Conservation (phyloP, 2,797 vertebrate genomes). For the Ceryle rudis region DNA sequence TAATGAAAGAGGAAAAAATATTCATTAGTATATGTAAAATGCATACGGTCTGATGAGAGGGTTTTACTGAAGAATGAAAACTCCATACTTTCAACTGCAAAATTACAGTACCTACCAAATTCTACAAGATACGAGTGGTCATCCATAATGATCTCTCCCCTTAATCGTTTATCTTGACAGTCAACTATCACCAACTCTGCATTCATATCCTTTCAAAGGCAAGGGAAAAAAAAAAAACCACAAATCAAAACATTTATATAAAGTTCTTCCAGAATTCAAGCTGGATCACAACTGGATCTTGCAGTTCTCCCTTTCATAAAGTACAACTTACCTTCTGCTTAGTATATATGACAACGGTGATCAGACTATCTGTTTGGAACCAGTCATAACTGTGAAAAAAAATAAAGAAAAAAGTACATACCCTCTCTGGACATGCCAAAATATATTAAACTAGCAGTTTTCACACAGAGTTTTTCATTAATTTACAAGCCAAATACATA, state of each 20-base stretch:
- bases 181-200: slow-evolving; percentile 86
- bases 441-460: neutral
- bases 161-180: slow-evolving; percentile 80
- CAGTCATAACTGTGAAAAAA: slow-evolving; percentile 89
- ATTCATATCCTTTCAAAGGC: slow-evolving; percentile 81
- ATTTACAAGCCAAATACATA: neutral
- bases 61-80: neutral
- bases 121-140: slow-evolving; percentile 89
- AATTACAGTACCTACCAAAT: slow-evolving; percentile 83
- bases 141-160: slow-evolving; percentile 85
- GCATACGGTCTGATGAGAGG: neutral
- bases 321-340: slow-evolving; percentile 87
- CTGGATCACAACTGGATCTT: neutral
- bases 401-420: neutral
- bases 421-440: neutral
- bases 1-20: neutral
- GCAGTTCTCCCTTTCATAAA: neutral
- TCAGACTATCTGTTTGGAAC: slow-evolving; percentile 91
- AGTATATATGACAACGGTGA: slow-evolving; percentile 90
- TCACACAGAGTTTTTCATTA: neutral
- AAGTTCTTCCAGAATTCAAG: neutral
- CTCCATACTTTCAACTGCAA: neutral
- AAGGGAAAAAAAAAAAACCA: neutral
- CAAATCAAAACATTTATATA: neutral
- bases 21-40: neutral